These are phyloP conservation scores for Eurystomus gularis DNA, from an alignment of 2,113 vertebrate genomes.

Conservation along the genomic window DNA sequence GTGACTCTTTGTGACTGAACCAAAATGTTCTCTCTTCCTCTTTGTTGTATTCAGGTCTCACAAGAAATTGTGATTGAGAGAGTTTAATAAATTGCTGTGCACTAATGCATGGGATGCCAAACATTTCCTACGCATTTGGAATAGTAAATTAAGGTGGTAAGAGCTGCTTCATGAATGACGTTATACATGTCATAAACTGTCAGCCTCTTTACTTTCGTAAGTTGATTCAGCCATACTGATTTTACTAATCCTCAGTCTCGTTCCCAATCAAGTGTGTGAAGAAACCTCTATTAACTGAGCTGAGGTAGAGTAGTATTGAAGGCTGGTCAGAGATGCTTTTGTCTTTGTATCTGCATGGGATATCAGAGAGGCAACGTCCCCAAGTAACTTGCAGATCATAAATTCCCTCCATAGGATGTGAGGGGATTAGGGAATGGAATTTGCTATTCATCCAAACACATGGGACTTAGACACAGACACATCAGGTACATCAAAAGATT, in stretches of 20 bases:
- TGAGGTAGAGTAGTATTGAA: background rate
- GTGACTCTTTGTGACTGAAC: background rate
- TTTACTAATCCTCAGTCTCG: background rate
- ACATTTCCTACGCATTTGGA: background rate
- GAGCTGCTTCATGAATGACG: background rate
- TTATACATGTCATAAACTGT: background rate
- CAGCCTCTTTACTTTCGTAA: background rate
- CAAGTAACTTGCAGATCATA: background rate
- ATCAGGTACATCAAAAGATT: background rate
- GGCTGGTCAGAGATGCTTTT: background rate
- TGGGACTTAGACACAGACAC: fast-evolving
- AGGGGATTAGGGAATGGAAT: background rate
- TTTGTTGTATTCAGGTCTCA: background rate
- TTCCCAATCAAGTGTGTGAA: background rate
- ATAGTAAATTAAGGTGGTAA: background rate
- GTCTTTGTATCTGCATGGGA: fast-evolving
- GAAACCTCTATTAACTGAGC: background rate
- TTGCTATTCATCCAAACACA: background rate
- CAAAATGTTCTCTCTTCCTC: background rate
- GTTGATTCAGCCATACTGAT: background rate
- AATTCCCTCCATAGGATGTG: background rate
- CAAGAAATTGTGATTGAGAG: background rate
- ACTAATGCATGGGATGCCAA: background rate
- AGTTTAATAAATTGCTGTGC: background rate
- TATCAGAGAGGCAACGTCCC: background rate